phyloP scores from a whole-genome alignment of 2,113 vertebrate genomes.

The Alexandromys fortis region DNA sequence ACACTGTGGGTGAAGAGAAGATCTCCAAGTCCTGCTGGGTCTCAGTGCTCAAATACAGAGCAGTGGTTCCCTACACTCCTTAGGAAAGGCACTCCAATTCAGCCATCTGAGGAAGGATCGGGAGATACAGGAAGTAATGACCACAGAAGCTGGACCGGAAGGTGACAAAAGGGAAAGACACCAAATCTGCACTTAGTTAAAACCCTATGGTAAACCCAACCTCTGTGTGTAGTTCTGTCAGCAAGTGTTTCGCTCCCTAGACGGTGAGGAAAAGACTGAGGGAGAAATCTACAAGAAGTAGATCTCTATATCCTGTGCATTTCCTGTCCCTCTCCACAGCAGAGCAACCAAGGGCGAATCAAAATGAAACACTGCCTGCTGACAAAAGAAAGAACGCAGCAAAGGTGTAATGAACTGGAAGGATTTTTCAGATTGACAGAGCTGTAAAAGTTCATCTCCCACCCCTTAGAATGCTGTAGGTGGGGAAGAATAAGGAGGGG shows the following conservation, averaged over 20 bases:
- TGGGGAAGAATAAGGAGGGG: neutral
- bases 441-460: fast-evolving
- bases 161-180: neutral
- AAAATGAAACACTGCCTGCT: neutral
- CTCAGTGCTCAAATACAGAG: neutral
- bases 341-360: neutral
- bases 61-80: neutral
- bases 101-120: neutral
- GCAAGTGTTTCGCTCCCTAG: neutral
- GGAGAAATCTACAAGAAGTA: too few relatives aligned
- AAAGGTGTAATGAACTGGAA: neutral
- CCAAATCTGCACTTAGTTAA: neutral
- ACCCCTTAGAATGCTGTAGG: neutral
- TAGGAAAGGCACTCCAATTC: neutral
- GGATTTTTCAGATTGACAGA: neutral
- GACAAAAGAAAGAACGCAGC: neutral
- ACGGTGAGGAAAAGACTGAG: too few relatives aligned
- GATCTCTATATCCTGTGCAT: too few relatives aligned
- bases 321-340: neutral
- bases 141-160: neutral
- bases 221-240: neutral
- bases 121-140: neutral
- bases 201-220: neutral
- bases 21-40: too few relatives aligned
- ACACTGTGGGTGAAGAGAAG: too few relatives aligned